Percentiles rank a stretch among this genome's conserved stretches.
Conservation (phyloP, 2,113 vertebrate genomes). For the Xenotilapia longispinis region DNA sequence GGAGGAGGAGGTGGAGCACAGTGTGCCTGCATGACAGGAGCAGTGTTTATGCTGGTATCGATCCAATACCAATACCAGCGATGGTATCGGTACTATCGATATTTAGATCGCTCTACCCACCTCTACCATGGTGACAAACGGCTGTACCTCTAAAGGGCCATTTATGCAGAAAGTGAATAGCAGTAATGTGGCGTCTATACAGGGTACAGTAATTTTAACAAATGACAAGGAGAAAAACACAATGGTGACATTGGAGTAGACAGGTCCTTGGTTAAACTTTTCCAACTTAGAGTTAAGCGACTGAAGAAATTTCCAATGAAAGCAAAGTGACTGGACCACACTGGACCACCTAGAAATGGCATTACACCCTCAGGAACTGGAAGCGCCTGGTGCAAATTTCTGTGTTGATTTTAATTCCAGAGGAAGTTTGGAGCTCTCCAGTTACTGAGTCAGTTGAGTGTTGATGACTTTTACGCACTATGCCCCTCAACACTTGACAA, state of each 20-base stretch:
- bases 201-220: not conserved
- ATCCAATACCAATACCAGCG: not conserved
- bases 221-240: not conserved
- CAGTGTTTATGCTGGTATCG: not conserved
- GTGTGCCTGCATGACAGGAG: not conserved
- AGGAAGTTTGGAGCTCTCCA: not conserved
- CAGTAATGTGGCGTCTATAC: not conserved
- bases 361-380: not conserved
- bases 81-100: not conserved
- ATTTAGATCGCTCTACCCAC: not conserved
- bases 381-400: not conserved
- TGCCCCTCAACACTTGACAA: not conserved
- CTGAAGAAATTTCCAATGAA: not conserved
- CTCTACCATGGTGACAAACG: not conserved
- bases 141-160: not conserved
- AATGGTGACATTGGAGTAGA: not conserved
- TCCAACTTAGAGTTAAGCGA: not conserved
- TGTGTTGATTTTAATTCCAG: not conserved
- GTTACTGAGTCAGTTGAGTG: not conserved
- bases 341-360: not conserved
- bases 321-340: not conserved
- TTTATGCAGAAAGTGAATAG: not conserved
- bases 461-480: not conserved
- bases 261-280: not conserved
- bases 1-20: not conserved